Evolutionary conservation across 2,888 invertebrate genomes (phyloP), one percentile per base, ranked within the genome.

Genomic region (Sinopyrophorus schimmeli): DNA sequence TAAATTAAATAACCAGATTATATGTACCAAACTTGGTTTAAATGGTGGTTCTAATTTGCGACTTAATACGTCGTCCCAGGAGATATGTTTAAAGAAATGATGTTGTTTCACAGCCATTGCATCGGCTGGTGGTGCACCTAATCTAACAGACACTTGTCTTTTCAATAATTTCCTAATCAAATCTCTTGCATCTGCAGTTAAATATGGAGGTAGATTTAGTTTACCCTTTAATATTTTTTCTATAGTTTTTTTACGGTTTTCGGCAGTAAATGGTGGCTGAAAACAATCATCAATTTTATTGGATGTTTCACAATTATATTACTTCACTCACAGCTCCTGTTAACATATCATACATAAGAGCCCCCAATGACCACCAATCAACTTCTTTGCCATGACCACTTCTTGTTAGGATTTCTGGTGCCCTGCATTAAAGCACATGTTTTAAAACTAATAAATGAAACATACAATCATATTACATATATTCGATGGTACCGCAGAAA

Each of bases 311-410:
- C n/a, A n/a, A n/a, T n/a, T n/a, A n/a, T n/a, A n/a, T n/a, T n/a
- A n/a, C n/a, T n/a, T n/a, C n/a, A n/a, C n/a, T n/a, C n/a, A n/a
- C n/a, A n/a, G n/a, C n/a, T 4, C 97, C 97, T 63, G 96, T 97
- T 53, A 98, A 80, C 98, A 99, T 99, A 69, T 99, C 99, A 73
- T 90, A 99, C 89, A 94, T 92, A 53, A 99, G 80, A 57, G 98
- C 97, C 61, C 99, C 99, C 55, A 99, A 80, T 67, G 94, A 94
- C 99, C 99, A 99, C 99, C 98, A 99, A 76, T 99, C 99, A 1
- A 98, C 97, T 27, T 97, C 96, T 80, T 96, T 96, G 10, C 94
- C 97, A 76, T 99, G 98, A 31, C 99, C 98, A 74, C 89, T 91
- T 69, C 97, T 81, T 54, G 92, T 93, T 66, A 99, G 78, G 68